These are phyloP conservation scores for Siniperca chuatsi DNA, from an alignment of 2,113 vertebrate genomes.

Conservation along the genomic window DNA sequence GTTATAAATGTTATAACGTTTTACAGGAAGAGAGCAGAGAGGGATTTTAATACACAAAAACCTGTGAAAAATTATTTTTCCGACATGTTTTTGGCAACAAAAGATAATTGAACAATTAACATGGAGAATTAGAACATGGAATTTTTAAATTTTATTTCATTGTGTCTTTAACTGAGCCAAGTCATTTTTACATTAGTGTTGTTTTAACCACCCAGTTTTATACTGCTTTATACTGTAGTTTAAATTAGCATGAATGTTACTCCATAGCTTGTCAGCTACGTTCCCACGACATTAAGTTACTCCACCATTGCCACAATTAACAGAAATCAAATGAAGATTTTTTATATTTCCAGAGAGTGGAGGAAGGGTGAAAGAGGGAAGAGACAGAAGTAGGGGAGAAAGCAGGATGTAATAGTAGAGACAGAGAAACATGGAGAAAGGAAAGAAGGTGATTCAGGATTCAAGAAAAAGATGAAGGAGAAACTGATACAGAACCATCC, in stretches of 20 bases:
- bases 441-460: neutral
- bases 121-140: no score
- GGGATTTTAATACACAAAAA: no score
- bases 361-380: neutral
- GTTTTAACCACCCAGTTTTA: neutral
- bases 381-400: neutral
- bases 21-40: no score
- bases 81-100: no score
- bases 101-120: no score
- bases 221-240: neutral
- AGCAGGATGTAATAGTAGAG: neutral
- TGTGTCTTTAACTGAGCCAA: no score
- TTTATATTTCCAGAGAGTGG: neutral
- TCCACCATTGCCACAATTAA: neutral
- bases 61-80: no score
- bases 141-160: no score
- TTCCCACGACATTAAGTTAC: neutral
- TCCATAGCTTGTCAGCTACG: neutral
- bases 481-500: neutral
- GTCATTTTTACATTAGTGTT: neutral
- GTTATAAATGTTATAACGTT: no score
- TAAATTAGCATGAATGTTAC: neutral
- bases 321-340: neutral
- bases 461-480: neutral
- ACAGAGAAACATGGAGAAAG: neutral